Percentiles rank a stretch among this genome's conserved stretches.
phyloP scores from a whole-genome alignment of 2,888 invertebrate species.

The Aporophyla nigra region DNA sequence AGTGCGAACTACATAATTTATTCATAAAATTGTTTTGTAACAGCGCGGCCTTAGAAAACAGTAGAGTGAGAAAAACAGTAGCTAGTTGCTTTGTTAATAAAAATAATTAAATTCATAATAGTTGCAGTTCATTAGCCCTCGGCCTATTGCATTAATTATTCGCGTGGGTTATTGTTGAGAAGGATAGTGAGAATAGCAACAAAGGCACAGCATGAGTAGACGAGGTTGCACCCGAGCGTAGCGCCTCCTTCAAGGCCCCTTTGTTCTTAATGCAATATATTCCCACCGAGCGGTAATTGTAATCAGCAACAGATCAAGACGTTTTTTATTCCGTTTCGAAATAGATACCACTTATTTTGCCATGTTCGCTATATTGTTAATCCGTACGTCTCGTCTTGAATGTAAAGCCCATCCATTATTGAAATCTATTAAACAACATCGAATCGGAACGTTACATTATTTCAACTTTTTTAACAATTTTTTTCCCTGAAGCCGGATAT shows the following conservation, averaged over 20 bases:
- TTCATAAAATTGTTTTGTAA: constrained; percentile 31
- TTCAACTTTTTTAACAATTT: constrained; percentile 32
- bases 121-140: constrained; percentile 64
- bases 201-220: constrained; percentile 70
- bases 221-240: constrained; percentile 76
- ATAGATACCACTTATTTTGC: constrained; percentile 67
- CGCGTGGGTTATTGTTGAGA: constrained; percentile 67
- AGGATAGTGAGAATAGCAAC: constrained; percentile 69
- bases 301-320: constrained; percentile 82
- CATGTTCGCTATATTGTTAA: constrained; percentile 43
- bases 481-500: constrained; percentile 35
- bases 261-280: constrained; percentile 85
- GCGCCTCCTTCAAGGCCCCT: constrained; percentile 83
- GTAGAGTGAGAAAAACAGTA: constrained; percentile 38
- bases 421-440: constrained; percentile 39
- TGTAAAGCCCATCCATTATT: constrained; percentile 37
- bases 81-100: constrained; percentile 34
- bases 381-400: constrained; percentile 13
- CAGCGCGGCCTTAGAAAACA: constrained; percentile 1
- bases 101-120: constrained; percentile 58
- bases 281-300: constrained; percentile 86
- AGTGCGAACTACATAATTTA: constrained; percentile 8
- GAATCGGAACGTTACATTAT: constrained; percentile 24
- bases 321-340: constrained; percentile 81
- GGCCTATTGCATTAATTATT: constrained; percentile 65